Evolutionary conservation across 2,888 invertebrate genomes (phyloP), one percentile per base, ranked within the genome.

Genomic region (Dione juno): DNA sequence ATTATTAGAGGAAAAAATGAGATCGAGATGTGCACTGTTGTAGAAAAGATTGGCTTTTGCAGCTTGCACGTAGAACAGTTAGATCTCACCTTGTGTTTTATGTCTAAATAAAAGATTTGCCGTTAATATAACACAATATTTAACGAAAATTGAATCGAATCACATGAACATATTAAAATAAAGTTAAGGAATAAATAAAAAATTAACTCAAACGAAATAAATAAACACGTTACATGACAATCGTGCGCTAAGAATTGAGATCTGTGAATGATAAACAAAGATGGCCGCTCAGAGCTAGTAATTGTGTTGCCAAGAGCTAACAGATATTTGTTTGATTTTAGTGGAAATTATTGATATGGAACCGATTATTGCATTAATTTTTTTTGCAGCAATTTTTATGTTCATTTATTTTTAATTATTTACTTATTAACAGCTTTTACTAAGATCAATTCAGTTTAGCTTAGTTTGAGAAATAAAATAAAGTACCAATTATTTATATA

Each of bases 1-100:
- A 35, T 13, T 28, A 28, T 52, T 53, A 43, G 13, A 65, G 28
- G n/a, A 53, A 63, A 67, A n/a, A 69, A 59, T 52, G 53, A 64
- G 58, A 37, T 64, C 65, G 63, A 48, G 14, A 58, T 69, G 69
- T 43, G 67, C 74, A 74, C 67, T 72, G 66, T 69, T 61, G 69
- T 74, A 72, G 69, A 74, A 72, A 71, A 64, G 54, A 16, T 40
- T 43, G 16, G 45, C 48, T 14, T 59, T 52, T 50, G n/a, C 53
- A 65, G 19, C 35, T 48, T 50, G 9, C n/a, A 28, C 16, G 43
- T 16, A 53, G 16, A 61, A 57, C 52, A 64, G 63, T 69, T 54
- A 68, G 40, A 9, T 43, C 61, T 68, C 43, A 68, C 68, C 61
- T 64, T 53, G 37, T 64, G 43, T 54, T 14, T 19, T 21, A 40